phyloP scores from a whole-genome alignment of 2,888 invertebrate species.

The Cataglyphis altisquamis region DNA sequence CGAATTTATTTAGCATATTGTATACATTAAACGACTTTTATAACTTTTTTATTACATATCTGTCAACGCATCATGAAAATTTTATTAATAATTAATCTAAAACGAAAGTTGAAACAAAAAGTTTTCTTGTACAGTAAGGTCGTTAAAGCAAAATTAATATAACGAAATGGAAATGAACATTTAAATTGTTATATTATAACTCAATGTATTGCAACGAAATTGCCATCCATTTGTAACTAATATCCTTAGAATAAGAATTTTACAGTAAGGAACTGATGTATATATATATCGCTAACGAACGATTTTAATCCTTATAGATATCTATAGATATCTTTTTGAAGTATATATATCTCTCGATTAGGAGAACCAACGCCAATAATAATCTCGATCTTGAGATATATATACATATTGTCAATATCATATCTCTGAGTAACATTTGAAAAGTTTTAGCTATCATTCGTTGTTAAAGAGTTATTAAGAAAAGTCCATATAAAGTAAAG shows the following conservation, averaged over 20 bases:
- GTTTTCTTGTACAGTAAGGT: slow-evolving; percentile 22
- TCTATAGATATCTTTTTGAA: neutral
- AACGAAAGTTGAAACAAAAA: neutral
- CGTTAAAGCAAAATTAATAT: neutral
- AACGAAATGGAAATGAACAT: neutral
- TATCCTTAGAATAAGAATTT: slow-evolving; percentile 41
- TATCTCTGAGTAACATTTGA: no score
- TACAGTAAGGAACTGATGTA: slow-evolving; percentile 51
- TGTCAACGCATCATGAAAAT: neutral
- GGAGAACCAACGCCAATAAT: no score
- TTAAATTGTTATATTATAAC: slow-evolving; percentile 15
- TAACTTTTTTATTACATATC: slow-evolving; percentile 9
- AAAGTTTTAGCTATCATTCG: no score
- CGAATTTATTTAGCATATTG: slow-evolving; percentile 48
- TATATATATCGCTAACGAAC: slow-evolving; percentile 54
- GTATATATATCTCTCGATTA: no score
- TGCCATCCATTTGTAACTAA: slow-evolving; percentile 57
- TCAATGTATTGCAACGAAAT: slow-evolving; percentile 41
- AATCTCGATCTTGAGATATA: no score
- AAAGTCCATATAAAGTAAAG: no score
- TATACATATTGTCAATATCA: no score
- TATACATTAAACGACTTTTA: slow-evolving; percentile 43
- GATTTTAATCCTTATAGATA: slow-evolving; percentile 34
- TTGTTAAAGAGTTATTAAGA: no score
- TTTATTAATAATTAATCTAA: slow-evolving; percentile 16